Base-by-base conservation (phyloP, 2,113 vertebrate species). In the Psittacus erithacus region DNA sequence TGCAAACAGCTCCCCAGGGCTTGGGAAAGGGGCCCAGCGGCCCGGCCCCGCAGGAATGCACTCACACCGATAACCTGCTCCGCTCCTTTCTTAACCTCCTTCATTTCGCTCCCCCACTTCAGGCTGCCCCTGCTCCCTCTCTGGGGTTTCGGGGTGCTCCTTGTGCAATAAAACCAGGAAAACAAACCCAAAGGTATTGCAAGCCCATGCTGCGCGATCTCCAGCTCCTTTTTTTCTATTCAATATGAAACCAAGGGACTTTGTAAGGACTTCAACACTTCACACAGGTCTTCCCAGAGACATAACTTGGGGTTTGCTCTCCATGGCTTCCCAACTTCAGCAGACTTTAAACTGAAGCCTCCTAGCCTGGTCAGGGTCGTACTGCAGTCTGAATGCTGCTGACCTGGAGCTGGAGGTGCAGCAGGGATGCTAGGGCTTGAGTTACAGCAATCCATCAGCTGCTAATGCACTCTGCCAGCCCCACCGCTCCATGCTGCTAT, bases 381-480 rank as follows among this genome's bases (percentile, higher is more conserved):
- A n/a, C 20, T 1, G 2, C 78, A 67, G 78, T 74, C 60, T 4
- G 0, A 20, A 82, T 2, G 4, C 46, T 59, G 85, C 79, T 80
- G 93, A 41, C 39, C 79, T 1, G 1, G 82, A 22, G 94, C 85
- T 80, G 90, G 63, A 1, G 1, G 50, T 73, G 88, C 88, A 39
- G 82, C 67, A 29, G 93, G 57, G 93, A 88, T 90, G 88, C 0
- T 1, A 60, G 85, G 59, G 94, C 29, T 93, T 76, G 86, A 83
- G 80, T 95, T 90, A 80, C 91, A 80, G 91, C 86, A 7, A 83
- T 82, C 88, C 94, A 80, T 92, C 94, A 88, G 91, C 96, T 83
- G 91, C 86, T 82, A 53, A 55, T 82, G 86, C 88, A 13, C 35
- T 38, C 70, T n/a, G 93, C 88, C 91, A 92, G 91, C 88, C 79